Base-by-base conservation (phyloP, 1,140 invertebrate species). In the Drosophila tropicalis region DNA sequence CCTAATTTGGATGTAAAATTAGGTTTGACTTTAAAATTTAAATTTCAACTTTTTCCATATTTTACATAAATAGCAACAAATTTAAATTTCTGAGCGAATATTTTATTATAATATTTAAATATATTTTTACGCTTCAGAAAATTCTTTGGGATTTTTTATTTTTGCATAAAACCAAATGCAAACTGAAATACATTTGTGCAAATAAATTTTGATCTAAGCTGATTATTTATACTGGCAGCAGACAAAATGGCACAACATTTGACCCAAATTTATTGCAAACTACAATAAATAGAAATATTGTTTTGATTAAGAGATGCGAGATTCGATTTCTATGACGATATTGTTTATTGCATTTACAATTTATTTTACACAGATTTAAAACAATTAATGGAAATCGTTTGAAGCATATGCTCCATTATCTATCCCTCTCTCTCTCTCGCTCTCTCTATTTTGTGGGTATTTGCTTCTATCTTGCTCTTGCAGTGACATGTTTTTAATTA, bases 401-500 rank as follows among this genome's bases (percentile, higher is more conserved):
- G n/a, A 40, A 60, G 55, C 32, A 63, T 62, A 22, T 19, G 44
- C 17, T 25, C 22, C 44, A 47, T 2, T 44, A n/a, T n/a, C n/a
- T n/a, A n/a, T n/a, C n/a, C n/a, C 5, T 47, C 44, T 47, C n/a
- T 19, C 7, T 9, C 15, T 47, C 1, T 9, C 5, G 9, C 2
- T 47, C 15, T 51, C 17, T 22, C 44, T 22, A 9, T 44, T 15
- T 15, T 15, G 6, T 15, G 44, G 15, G 15, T 47, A 41, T 15
- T n/a, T 22, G 25, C 40, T 3, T 36, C 29, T 25, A 47, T 41
- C 51, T 62, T 41, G 15, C 22, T 19, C 51, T 40, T 44, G 47
- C 68, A 68, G 70, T 70, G 68, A 76, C 72, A 76, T 76, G 70
- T 76, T 84, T 77, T 81, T 76, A 81, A 84, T 81, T 81, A 85